Conservation (phyloP, 2,113 vertebrate genomes). For the Orthonyx spaldingii region DNA sequence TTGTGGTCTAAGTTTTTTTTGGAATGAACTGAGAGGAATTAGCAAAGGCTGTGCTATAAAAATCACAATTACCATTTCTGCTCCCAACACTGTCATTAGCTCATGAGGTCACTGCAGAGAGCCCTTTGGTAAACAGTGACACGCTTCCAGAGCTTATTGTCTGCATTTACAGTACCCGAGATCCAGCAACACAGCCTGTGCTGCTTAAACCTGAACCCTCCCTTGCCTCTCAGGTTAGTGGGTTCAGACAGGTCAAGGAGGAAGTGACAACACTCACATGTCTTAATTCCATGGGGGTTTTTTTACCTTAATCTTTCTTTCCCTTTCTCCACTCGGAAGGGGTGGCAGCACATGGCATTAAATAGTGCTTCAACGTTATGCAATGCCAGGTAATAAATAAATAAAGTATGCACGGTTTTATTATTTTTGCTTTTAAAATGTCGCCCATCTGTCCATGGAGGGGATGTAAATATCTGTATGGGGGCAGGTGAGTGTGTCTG, state of each 20-base stretch:
- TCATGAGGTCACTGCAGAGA: slow-evolving; percentile 20
- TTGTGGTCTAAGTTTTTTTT: neutral
- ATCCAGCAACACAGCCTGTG: neutral
- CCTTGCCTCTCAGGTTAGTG: neutral
- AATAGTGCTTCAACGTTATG: neutral
- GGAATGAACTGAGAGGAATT: slow-evolving; percentile 1
- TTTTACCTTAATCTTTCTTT: neutral
- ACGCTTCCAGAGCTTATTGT: slow-evolving; percentile 4
- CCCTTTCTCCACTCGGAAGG: neutral
- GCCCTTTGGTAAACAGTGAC: slow-evolving; percentile 13
- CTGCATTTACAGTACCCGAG: neutral
- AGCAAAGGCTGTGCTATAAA: slow-evolving; percentile 25
- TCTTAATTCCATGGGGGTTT: neutral
- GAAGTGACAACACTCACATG: neutral
- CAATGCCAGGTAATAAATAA: neutral
- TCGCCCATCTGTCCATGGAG: neutral
- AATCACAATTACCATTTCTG: slow-evolving; percentile 27
- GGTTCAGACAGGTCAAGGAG: neutral
- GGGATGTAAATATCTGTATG: neutral
- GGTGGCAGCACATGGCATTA: neutral
- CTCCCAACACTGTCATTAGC: slow-evolving; percentile 9
- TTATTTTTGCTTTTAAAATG: slow-evolving; percentile 14
- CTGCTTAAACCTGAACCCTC: neutral
- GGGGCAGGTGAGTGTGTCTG: neutral
- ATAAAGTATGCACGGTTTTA: neutral